phyloP scores from a whole-genome alignment of 2,797 vertebrate genomes.

The Neosilurus hyrtlii region DNA sequence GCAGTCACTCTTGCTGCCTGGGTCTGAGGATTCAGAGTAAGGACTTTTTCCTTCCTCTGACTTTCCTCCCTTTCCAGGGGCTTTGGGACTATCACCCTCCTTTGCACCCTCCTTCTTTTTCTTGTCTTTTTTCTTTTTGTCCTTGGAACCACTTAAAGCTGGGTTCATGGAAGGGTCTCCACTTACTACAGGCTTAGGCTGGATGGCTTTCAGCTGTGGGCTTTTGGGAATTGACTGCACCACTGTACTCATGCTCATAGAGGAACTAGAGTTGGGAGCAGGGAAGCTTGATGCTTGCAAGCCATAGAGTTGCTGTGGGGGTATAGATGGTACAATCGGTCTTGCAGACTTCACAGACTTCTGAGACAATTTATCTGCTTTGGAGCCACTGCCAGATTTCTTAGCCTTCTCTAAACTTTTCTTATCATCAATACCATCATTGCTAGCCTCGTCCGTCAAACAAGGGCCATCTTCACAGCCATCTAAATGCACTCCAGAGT shows the following conservation, averaged over 20 bases:
- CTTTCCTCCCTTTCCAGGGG: conserved; percentile 77
- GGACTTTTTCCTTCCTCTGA: conserved; percentile 88
- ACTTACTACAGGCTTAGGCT: conserved; percentile 83
- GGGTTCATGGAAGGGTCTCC: conserved; percentile 84
- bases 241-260: conserved; percentile 80
- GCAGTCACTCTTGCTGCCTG: conserved; percentile 74
- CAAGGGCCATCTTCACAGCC: conserved; percentile 91
- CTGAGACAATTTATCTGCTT: conserved; percentile 86
- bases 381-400: conserved; percentile 78
- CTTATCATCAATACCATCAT: conserved; percentile 92
- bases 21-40: conserved; percentile 79
- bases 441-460: conserved; percentile 90
- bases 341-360: conserved; percentile 91
- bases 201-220: conserved; percentile 88
- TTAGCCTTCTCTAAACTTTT: conserved; percentile 83
- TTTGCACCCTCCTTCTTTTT: conserved; percentile 87
- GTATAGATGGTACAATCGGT: conserved; percentile 82
- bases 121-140: conserved; percentile 96
- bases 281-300: conserved; percentile 81
- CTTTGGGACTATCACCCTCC: conserved; percentile 85
- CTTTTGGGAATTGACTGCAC: conserved; percentile 89
- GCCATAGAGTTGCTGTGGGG: conserved; percentile 87
- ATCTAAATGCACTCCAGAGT: conserved; percentile 83
- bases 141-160: conserved; percentile 81
- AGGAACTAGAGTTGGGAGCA: conserved; percentile 81